Evolutionary conservation across 2,797 vertebrate genomes (phyloP).

Genomic region (Euthynnus affinis): DNA sequence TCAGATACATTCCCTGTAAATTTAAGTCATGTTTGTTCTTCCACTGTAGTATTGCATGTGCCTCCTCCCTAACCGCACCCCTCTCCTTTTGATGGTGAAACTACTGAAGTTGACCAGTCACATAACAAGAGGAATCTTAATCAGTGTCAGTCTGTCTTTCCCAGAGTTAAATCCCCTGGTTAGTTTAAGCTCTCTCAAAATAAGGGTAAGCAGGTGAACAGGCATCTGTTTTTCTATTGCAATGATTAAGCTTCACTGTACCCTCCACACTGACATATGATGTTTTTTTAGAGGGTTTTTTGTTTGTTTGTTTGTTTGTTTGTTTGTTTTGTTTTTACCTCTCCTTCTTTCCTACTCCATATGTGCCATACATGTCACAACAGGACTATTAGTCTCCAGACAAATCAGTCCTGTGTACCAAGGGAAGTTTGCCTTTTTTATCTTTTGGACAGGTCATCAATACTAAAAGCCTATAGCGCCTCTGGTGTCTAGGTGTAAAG

Average conservation of each 20-base stretch:
- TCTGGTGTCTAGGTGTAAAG: slow-evolving; percentile 5
- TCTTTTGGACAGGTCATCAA: slow-evolving; percentile 12
- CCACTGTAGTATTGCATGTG: neutral
- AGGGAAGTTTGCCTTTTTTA: neutral
- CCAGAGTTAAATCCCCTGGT: slow-evolving; percentile 15
- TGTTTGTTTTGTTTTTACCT: neutral
- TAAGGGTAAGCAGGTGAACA: neutral
- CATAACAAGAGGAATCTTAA: slow-evolving; percentile 13
- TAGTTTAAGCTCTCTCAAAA: slow-evolving; percentile 9
- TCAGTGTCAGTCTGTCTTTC: slow-evolving; percentile 13
- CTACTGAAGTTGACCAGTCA: slow-evolving; percentile 1
- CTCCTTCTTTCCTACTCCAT: neutral
- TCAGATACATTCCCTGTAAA: too few relatives aligned
- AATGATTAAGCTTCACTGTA: neutral
- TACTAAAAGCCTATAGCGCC: neutral
- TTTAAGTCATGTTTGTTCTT: slow-evolving; percentile 6
- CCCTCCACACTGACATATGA: neutral
- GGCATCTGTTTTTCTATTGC: neutral
- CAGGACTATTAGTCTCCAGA: neutral
- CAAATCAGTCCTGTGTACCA: neutral
- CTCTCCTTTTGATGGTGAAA: neutral
- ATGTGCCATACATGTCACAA: too few relatives aligned
- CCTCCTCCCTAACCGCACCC: too few relatives aligned
- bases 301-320: neutral
- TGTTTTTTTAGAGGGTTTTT: neutral